phyloP scores from a whole-genome alignment of 2,113 vertebrate genomes.

The Narcine bancroftii region DNA sequence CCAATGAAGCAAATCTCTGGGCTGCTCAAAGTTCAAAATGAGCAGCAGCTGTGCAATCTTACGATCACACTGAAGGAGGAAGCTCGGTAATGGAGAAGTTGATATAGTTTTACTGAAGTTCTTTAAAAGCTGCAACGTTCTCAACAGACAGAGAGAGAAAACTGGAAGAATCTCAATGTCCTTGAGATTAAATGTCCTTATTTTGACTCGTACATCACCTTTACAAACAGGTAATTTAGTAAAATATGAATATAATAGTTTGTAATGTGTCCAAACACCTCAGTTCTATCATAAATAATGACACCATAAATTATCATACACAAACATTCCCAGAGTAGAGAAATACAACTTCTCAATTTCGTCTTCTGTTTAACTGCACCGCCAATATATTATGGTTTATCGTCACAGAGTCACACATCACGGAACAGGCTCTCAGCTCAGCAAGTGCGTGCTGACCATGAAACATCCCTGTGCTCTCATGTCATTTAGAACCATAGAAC shows the following conservation, averaged over 20 bases:
- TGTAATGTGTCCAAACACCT: neutral
- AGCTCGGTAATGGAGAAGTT: neutral
- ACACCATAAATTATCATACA: neutral
- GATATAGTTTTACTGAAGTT: neutral
- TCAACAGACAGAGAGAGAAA: neutral
- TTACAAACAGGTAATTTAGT: neutral
- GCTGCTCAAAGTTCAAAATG: conserved; percentile 9
- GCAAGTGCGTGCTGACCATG: too few relatives aligned
- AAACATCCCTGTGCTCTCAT: too few relatives aligned
- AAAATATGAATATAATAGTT: neutral
- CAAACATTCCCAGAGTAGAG: neutral
- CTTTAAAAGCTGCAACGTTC: neutral
- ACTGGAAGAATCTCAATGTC: neutral
- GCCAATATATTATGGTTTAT: too few relatives aligned
- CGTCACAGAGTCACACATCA: too few relatives aligned
- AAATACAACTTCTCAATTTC: neutral
- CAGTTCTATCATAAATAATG: neutral
- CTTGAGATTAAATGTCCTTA: neutral
- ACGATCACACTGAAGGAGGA: neutral
- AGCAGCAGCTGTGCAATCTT: conserved; percentile 3
- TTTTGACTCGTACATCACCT: neutral
- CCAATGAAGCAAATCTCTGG: conserved; percentile 27
- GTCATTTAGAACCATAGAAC: too few relatives aligned
- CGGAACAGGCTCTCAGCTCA: too few relatives aligned
- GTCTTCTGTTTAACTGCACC: too few relatives aligned